These are phyloP conservation scores for Dromaius novaehollandiae DNA, from an alignment of 2,113 vertebrate genomes.

Conservation along the genomic window DNA sequence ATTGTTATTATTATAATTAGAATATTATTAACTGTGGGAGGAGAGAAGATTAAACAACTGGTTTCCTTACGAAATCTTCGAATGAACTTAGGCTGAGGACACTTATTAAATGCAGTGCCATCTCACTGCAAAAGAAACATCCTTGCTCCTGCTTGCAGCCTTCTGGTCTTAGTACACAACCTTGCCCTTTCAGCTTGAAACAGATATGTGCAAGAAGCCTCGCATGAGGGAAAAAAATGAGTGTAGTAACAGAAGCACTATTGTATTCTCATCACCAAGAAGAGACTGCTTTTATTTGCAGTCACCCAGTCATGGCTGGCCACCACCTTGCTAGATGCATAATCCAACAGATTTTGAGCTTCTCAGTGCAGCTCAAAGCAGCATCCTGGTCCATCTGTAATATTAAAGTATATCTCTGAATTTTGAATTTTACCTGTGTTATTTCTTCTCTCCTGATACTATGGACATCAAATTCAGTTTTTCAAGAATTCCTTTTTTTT, in stretches of 20 bases:
- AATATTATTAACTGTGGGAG: constrained; percentile 44
- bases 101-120: background rate
- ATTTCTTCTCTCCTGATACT: background rate
- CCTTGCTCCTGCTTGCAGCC: background rate
- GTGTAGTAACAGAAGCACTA: background rate
- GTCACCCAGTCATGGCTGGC: background rate
- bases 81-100: background rate
- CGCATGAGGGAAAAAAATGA: background rate
- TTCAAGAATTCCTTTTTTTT: background rate
- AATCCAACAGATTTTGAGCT: background rate
- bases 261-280: background rate
- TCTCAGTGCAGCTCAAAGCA: background rate
- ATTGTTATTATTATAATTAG: constrained; percentile 55
- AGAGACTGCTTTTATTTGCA: background rate
- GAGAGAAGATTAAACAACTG: constrained; percentile 27
- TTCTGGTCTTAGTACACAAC: background rate
- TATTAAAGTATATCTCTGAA: background rate
- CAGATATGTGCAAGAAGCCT: background rate
- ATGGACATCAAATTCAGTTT: background rate
- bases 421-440: background rate
- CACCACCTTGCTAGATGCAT: background rate
- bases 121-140: background rate
- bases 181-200: background rate
- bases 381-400: background rate
- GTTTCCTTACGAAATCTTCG: constrained; percentile 5